Evolutionary conservation across 2,797 vertebrate genomes (phyloP).

Genomic region (Alcedo atthis): DNA sequence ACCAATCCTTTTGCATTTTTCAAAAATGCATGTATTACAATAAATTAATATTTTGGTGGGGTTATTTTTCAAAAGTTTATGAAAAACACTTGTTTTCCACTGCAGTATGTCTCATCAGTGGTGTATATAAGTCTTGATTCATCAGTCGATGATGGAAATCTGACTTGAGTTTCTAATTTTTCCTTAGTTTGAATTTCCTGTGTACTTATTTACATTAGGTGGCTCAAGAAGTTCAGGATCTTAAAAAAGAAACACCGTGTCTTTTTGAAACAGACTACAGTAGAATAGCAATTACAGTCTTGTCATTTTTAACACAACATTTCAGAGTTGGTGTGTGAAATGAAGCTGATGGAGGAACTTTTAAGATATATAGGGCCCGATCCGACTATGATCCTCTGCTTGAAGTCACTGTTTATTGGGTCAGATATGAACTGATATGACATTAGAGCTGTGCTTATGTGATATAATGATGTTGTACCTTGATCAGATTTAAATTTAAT

Average conservation of each 20-base stretch:
- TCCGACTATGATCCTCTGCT: neutral
- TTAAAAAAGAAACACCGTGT: neutral
- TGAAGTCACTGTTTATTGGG: slow-evolving; percentile 3
- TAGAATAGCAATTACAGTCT: slow-evolving; percentile 12
- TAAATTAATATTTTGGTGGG: slow-evolving; percentile 68
- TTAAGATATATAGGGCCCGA: neutral
- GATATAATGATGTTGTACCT: neutral
- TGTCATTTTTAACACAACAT: slow-evolving; percentile 16
- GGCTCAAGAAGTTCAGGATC: slow-evolving; percentile 44
- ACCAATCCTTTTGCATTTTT: slow-evolving; percentile 21
- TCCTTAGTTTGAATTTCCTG: slow-evolving; percentile 35
- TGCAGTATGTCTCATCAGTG: slow-evolving; percentile 29
- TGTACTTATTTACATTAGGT: slow-evolving; percentile 32
- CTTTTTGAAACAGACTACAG: slow-evolving; percentile 4
- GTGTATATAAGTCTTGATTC: slow-evolving; percentile 21
- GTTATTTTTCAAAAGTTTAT: slow-evolving; percentile 67
- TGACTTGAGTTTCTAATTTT: slow-evolving; percentile 57
- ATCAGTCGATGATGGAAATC: slow-evolving; percentile 46
- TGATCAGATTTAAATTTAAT: slow-evolving; percentile 53
- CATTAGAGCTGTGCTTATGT: neutral
- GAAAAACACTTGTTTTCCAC: slow-evolving; percentile 64
- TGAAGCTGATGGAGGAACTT: slow-evolving; percentile 14
- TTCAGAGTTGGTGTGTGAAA: slow-evolving; percentile 5
- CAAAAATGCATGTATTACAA: slow-evolving; percentile 59
- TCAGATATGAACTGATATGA: neutral